Evolutionary conservation across 1,140 invertebrate species (phyloP).

Genomic region (Drosophila ficusphila): DNA sequence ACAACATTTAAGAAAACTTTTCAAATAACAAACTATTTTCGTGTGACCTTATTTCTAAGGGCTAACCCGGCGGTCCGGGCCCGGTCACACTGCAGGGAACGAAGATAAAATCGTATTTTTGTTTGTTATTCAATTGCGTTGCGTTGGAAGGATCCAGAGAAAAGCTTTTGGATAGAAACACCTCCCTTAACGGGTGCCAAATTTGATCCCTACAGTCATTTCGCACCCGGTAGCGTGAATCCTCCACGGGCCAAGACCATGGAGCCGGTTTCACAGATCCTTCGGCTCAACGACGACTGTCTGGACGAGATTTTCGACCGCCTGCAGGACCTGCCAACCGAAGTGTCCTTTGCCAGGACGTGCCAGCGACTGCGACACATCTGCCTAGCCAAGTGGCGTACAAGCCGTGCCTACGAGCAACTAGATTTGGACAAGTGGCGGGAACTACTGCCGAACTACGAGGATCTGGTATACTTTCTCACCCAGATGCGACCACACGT

Average conservation of each 20-base stretch:
- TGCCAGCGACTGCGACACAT: conserved; percentile 64
- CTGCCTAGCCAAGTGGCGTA: conserved; percentile 55
- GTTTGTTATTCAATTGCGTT: conserved; percentile 39
- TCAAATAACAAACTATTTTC: background rate
- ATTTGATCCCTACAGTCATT: background rate
- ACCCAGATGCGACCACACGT: conserved; percentile 49
- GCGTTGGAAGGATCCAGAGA: background rate
- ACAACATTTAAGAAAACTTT: too few species aligned
- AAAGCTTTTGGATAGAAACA: background rate
- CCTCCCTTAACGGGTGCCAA: too few species aligned
- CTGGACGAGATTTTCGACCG: conserved; percentile 63
- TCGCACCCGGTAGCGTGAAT: too few species aligned
- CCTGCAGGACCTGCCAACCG: conserved; percentile 55
- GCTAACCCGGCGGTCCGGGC: background rate
- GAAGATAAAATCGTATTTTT: conserved; percentile 13
- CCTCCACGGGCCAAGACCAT: conserved; percentile 6
- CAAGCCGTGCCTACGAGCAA: conserved; percentile 51
- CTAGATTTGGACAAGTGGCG: conserved; percentile 69
- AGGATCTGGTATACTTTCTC: conserved; percentile 68
- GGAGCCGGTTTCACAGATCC: conserved; percentile 35
- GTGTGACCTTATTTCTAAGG: background rate
- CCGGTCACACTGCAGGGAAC: conserved; percentile 3
- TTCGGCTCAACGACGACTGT: conserved; percentile 70
- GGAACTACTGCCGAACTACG: conserved; percentile 53
- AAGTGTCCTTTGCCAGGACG: conserved; percentile 55